Evolutionary conservation across 2,113 vertebrate genomes (phyloP), one percentile per base, ranked within the genome.

Genomic region (Lagenorhynchus albirostris): DNA sequence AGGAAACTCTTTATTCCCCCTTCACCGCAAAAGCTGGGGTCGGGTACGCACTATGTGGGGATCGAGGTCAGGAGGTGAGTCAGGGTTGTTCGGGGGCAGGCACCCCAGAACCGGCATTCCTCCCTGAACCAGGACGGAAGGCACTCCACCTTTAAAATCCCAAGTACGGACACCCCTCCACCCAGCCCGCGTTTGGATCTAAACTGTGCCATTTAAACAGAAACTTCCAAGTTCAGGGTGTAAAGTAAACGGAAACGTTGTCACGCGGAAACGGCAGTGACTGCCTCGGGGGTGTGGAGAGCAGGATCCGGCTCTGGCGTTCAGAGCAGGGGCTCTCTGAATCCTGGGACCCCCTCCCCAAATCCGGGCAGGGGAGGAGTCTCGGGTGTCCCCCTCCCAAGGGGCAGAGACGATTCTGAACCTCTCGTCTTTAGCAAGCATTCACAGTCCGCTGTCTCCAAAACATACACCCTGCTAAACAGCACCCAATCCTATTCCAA

Each of bases 191-290:
- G 91, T 85, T 90, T 74, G 2, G n/a, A 12, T 92, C 92, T 50
- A 65, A 98, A 95, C 98, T 98, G 98, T 98, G 98, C 98, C 98
- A 98, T 98, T 98, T 76, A 97, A 98, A 98, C 97, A 92, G 93
- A 97, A 4, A 68, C 98, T 98, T 98, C 98, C 97, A 97, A 94
- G 97, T 92, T 95, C 95, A 97, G 18, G 94, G 95, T 71, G 97
- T 63, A 38, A 62, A 85, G 58, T 2, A 60, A 63, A 85, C 25
- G 0, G 0, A 62, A 80, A 38, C 10, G 6, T 88, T 0, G 73
- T 96, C 98, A 92, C 0, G 0, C 95, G 82, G 86, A 53, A 89
- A 97, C 0, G 60, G 93, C 98, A 97, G 95, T 79, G 84, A 93
- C 96, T 70, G 96, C 97, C n/a, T 0, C 20, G n/a, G 36, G 94